These are phyloP conservation scores for Caenorhabditis sulstoni DNA, from an alignment of 2,888 invertebrate species.

Conservation along the genomic window DNA sequence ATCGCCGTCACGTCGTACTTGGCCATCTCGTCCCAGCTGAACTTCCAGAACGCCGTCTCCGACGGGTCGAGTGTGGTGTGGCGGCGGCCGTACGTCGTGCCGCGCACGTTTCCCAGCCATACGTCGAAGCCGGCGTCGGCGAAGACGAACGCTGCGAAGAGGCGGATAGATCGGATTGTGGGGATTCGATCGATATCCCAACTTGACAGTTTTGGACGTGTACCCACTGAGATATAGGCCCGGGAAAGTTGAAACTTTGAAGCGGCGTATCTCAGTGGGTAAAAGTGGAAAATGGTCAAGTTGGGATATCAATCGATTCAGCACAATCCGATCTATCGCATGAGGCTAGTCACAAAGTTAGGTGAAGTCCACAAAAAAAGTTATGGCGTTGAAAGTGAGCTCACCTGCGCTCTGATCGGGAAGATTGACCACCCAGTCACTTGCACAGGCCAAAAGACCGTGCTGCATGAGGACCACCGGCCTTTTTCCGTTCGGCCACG, in stretches of 20 bases:
- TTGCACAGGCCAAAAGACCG: slow-evolving; percentile 84
- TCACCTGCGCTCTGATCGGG: slow-evolving; percentile 66
- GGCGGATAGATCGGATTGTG: background rate
- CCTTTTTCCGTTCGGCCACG: slow-evolving; percentile 54
- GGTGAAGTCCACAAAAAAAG: no score
- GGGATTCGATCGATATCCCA: no score
- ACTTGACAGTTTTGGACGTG: no score
- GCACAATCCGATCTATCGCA: background rate
- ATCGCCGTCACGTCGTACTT: slow-evolving; percentile 90
- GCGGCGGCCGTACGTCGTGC: slow-evolving; percentile 65
- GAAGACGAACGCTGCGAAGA: slow-evolving; percentile 73
- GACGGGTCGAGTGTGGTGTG: slow-evolving; percentile 63
- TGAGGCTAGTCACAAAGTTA: no score
- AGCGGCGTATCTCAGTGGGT: no score
- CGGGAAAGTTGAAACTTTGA: no score
- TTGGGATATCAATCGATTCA: no score
- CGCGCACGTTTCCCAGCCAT: slow-evolving; percentile 69
- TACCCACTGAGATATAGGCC: no score
- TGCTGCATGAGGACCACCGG: slow-evolving; percentile 86
- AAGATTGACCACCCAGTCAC: slow-evolving; percentile 72
- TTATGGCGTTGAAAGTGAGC: no score
- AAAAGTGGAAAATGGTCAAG: no score
- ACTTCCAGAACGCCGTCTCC: slow-evolving; percentile 68
- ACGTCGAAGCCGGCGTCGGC: slow-evolving; percentile 84
- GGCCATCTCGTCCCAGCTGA: slow-evolving; percentile 92